These are phyloP conservation scores for Spisula subtruncata DNA, from an alignment of 2,888 invertebrate genomes.

Conservation along the genomic window DNA sequence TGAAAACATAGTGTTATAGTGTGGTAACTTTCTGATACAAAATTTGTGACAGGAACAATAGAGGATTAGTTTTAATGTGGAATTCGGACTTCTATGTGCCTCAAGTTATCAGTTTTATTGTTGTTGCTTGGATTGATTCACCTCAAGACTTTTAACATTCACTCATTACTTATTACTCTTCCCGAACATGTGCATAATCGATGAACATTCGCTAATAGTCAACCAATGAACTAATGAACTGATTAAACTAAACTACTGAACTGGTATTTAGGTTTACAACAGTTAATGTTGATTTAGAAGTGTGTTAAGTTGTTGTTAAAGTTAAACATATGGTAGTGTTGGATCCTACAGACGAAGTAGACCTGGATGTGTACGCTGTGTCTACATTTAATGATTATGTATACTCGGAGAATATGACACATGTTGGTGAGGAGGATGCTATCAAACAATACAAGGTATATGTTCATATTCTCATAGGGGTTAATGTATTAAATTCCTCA, in stretches of 20 bases:
- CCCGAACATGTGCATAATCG: neutral
- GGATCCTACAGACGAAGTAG: neutral
- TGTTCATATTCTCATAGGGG: neutral
- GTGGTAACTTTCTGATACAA: neutral
- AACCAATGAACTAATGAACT: neutral
- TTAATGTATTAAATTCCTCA: no score
- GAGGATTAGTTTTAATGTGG: neutral
- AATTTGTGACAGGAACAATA: neutral
- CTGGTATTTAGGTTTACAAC: neutral
- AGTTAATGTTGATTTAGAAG: neutral
- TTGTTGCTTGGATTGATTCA: slow-evolving; percentile 10
- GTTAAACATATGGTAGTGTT: no score
- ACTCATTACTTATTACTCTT: neutral
- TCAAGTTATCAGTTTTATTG: neutral
- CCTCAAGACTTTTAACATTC: neutral
- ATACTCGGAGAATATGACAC: neutral
- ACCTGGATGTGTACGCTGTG: neutral
- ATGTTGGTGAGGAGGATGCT: neutral
- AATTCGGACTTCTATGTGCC: neutral
- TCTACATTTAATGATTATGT: slow-evolving; percentile 26
- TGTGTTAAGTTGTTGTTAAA: neutral
- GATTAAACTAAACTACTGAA: neutral
- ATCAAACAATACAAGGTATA: slow-evolving; percentile 17
- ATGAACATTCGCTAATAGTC: neutral
- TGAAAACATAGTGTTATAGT: no score